Conservation (phyloP, 2,797 vertebrate genomes). For the Coluber constrictor region DNA sequence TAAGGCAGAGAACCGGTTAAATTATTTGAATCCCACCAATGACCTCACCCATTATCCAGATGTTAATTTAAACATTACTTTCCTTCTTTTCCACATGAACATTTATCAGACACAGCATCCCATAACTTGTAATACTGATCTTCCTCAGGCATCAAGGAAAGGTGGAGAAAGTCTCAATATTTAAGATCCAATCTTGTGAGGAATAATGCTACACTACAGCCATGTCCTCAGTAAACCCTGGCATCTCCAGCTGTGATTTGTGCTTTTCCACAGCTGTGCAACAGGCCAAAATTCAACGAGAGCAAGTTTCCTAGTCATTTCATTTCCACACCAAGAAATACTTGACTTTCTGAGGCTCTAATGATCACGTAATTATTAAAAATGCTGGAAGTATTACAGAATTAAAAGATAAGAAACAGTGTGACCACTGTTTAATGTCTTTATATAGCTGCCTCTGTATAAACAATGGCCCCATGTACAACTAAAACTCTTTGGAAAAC, state of each 20-base stretch:
- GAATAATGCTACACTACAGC: neutral
- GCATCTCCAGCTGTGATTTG: neutral
- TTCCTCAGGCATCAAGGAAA: neutral
- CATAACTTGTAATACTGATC: neutral
- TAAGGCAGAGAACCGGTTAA: too few relatives aligned
- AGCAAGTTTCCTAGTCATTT: neutral
- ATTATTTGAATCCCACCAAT: too few relatives aligned
- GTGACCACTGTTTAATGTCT: neutral
- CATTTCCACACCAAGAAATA: neutral
- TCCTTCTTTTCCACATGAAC: neutral
- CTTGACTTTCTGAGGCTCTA: neutral
- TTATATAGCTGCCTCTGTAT: neutral
- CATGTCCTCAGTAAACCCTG: neutral
- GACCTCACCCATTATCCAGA: neutral
- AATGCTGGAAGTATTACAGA: neutral
- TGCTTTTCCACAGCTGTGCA: neutral
- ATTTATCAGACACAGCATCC: neutral
- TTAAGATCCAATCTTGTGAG: neutral
- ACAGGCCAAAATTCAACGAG: neutral
- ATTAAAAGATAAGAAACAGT: neutral
- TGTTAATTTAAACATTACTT: neutral
- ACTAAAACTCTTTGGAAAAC: neutral
- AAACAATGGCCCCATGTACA: neutral
- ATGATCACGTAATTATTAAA: neutral
- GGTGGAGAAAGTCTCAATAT: neutral